Evolutionary conservation across 2,888 invertebrate species (phyloP).

Genomic region (Phyto melanocephala): DNA sequence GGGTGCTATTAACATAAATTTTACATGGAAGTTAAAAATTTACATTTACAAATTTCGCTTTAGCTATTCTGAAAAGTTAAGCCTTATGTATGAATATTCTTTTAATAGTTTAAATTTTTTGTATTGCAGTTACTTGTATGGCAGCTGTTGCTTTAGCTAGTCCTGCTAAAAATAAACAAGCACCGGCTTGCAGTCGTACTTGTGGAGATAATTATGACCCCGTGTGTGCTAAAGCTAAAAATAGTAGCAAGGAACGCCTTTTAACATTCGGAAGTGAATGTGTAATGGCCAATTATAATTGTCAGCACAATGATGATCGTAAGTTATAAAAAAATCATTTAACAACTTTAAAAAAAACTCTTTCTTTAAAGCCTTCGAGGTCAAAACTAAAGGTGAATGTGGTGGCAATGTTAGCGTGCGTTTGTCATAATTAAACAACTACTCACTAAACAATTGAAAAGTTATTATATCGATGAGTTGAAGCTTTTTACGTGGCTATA

Average conservation of each 20-base stretch:
- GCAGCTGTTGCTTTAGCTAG: conserved; percentile 69
- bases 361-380: conserved; percentile 70
- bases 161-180: conserved; percentile 72
- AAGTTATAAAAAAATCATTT: conserved; percentile 58
- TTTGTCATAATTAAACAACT: conserved; percentile 70
- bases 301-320: conserved; percentile 76
- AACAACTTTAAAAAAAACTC: background rate
- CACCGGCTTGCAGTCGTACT: conserved; percentile 67
- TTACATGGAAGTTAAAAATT: too few relatives aligned
- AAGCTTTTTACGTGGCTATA: too few relatives aligned
- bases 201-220: conserved; percentile 74
- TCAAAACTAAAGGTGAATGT: conserved; percentile 75
- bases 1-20: too few relatives aligned
- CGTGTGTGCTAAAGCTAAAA: conserved; percentile 74
- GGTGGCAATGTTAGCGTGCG: conserved; percentile 76
- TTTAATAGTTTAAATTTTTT: too few relatives aligned
- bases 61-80: too few relatives aligned
- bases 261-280: conserved; percentile 76
- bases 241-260: conserved; percentile 73
- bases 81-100: too few relatives aligned
- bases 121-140: conserved; percentile 70
- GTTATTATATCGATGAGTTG: too few relatives aligned
- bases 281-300: conserved; percentile 77
- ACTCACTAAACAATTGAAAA: background rate
- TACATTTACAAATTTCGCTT: too few relatives aligned